These are phyloP conservation scores for Crocuta crocuta DNA, from an alignment of 2,113 vertebrate genomes.

Conservation along the genomic window DNA sequence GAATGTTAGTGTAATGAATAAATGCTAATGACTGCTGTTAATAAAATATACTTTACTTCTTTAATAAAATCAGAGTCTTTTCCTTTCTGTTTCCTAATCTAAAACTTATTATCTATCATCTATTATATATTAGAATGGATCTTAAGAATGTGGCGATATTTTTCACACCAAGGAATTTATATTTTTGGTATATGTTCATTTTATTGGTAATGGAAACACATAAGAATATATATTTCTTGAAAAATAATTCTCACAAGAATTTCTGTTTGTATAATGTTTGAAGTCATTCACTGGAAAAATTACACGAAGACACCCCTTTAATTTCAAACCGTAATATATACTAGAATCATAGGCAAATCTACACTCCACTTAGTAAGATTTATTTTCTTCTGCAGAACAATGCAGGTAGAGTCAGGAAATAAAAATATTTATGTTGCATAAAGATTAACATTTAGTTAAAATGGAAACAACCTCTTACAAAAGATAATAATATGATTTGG, in stretches of 20 bases:
- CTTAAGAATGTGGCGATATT: neutral
- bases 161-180: neutral
- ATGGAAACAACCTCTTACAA: neutral
- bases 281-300: neutral
- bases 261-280: neutral
- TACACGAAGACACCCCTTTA: neutral
- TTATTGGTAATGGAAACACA: neutral
- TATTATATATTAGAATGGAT: neutral
- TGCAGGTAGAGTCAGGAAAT: neutral
- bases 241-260: neutral
- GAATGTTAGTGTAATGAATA: neutral
- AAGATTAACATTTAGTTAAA: neutral
- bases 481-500: neutral
- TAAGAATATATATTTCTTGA: neutral
- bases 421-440: neutral
- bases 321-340: neutral
- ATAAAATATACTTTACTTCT: neutral
- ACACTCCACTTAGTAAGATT: neutral
- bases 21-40: neutral
- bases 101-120: neutral
- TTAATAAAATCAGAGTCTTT: neutral
- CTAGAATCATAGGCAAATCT: neutral
- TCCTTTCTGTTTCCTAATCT: neutral
- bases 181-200: neutral
- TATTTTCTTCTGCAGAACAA: constrained; percentile 10